Evolutionary conservation across 2,113 vertebrate genomes (phyloP).

Genomic region (Siniperca chuatsi): DNA sequence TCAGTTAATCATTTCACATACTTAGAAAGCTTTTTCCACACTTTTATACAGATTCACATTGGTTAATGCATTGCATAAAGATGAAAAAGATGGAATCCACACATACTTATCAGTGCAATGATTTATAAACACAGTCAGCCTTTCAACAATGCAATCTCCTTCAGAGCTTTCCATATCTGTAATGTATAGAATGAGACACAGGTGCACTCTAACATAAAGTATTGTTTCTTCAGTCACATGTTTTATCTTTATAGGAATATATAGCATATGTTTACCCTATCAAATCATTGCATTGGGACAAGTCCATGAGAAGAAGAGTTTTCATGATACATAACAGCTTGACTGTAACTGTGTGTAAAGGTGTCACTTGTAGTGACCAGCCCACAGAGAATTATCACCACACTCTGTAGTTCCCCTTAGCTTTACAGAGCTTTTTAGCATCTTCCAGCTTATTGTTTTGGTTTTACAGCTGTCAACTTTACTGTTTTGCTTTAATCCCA

Average conservation of each 20-base stretch:
- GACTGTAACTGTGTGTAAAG: background rate
- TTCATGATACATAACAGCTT: no score
- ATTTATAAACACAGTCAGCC: background rate
- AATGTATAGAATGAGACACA: background rate
- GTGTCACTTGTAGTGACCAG: background rate
- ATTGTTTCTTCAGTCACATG: background rate
- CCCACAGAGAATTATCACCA: background rate
- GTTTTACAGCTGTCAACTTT: background rate
- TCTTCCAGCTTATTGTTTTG: background rate
- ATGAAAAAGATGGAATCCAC: background rate
- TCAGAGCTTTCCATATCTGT: background rate
- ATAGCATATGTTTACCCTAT: no score
- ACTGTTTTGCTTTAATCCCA: background rate
- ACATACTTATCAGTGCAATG: background rate
- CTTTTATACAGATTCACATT: background rate
- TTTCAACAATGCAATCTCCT: background rate
- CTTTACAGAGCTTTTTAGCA: background rate
- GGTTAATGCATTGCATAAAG: background rate
- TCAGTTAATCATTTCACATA: background rate
- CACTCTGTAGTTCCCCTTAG: no score
- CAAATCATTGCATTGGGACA: background rate
- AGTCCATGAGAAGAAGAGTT: background rate
- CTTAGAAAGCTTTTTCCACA: background rate
- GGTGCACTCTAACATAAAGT: background rate
- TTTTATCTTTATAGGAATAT: background rate